These are phyloP conservation scores for Buathra laborator DNA, from an alignment of 2,888 invertebrate species.

Conservation along the genomic window DNA sequence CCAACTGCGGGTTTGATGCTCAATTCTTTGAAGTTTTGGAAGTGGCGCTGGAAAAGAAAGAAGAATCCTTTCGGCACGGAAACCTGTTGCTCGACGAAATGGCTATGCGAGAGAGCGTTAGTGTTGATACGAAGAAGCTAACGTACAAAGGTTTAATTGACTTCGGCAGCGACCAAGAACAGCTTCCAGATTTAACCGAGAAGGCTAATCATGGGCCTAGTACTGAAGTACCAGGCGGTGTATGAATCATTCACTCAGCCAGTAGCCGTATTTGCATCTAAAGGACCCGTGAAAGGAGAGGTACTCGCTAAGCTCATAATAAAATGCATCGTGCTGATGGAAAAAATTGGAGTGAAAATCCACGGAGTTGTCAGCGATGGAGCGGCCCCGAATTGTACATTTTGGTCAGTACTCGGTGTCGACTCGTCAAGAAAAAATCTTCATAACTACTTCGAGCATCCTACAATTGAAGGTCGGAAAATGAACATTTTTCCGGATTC, in stretches of 20 bases:
- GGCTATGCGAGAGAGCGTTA: constrained; percentile 49
- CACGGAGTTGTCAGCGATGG: constrained; percentile 70
- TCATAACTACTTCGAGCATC: constrained; percentile 64
- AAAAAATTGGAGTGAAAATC: constrained; percentile 61
- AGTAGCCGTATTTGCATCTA: constrained; percentile 69
- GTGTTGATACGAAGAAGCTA: constrained; percentile 58
- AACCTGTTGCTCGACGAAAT: constrained; percentile 68
- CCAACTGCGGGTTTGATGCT: constrained; percentile 63
- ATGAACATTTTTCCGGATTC: constrained; percentile 69
- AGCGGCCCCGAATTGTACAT: constrained; percentile 64
- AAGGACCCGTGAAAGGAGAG: constrained; percentile 59
- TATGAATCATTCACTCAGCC: constrained; percentile 68
- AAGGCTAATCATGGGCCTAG: constrained; percentile 67
- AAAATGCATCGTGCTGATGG: constrained; percentile 59
- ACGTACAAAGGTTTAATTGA: constrained; percentile 64
- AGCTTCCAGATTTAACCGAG: constrained; percentile 32
- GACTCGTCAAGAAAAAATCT: constrained; percentile 48
- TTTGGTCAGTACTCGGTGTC: constrained; percentile 64
- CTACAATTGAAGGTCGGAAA: constrained; percentile 59
- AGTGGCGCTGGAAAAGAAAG: constrained; percentile 39
- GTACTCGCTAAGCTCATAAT: constrained; percentile 59
- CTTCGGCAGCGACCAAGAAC: constrained; percentile 56
- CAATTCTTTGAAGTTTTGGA: constrained; percentile 61
- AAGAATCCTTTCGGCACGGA: constrained; percentile 52
- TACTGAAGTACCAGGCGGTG: constrained; percentile 70